A percentile compares a stretch with the other conserved stretches of the same genome.
Conservation (phyloP, 2,888 invertebrate genomes). For the Ophion costatus region DNA sequence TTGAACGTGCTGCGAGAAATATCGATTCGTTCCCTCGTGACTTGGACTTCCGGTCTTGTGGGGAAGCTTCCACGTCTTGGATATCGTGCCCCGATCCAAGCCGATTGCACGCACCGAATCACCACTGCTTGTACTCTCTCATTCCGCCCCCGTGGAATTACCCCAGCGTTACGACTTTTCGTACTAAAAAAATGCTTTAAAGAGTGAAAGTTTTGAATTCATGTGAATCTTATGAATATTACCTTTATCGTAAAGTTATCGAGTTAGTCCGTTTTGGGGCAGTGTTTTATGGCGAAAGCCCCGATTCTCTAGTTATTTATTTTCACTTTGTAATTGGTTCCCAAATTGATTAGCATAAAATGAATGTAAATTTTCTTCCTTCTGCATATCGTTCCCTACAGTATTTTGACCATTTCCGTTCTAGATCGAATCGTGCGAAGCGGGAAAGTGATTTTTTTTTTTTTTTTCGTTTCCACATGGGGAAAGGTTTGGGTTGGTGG, state of each 20-base stretch:
- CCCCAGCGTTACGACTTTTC: conserved; percentile 29
- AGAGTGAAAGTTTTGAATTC: conserved; percentile 5
- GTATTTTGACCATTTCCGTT: too few relatives aligned
- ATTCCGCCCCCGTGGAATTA: conserved; percentile 43
- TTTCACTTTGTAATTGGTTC: background rate
- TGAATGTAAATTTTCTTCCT: background rate
- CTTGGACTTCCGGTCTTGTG: conserved; percentile 57
- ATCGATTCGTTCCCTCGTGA: conserved; percentile 69
- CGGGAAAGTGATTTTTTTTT: too few relatives aligned
- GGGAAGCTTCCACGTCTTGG: conserved; percentile 54
- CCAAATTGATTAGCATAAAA: background rate
- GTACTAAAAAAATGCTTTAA: conserved; percentile 8
- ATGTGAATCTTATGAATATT: conserved; percentile 12
- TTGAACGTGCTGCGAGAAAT: conserved; percentile 71
- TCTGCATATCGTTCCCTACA: background rate
- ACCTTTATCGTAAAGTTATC: background rate
- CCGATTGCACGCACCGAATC: conserved; percentile 52
- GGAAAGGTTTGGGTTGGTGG: too few relatives aligned
- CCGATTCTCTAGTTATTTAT: background rate
- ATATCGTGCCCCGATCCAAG: conserved; percentile 57
- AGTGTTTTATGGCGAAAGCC: background rate
- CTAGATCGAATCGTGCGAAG: too few relatives aligned
- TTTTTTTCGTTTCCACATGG: too few relatives aligned
- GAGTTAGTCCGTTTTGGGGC: background rate
- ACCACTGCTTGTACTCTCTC: conserved; percentile 12